Evolutionary conservation across 2,888 invertebrate species (phyloP).

Genomic region (Diaphora mendica): DNA sequence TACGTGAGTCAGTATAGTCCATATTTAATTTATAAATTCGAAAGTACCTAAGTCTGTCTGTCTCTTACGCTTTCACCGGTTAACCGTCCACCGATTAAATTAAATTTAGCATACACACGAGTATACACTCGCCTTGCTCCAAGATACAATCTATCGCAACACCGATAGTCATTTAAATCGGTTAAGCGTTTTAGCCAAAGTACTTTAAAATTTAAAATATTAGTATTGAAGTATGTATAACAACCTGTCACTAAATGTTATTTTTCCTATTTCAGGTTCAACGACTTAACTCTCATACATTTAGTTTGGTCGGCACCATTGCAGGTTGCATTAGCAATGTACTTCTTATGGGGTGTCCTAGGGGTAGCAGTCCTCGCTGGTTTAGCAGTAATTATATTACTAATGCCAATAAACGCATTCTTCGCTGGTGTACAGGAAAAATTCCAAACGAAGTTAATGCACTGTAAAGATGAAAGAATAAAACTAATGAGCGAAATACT

Average conservation of each 20-base stretch:
- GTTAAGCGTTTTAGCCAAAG: no score
- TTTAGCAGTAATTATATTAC: slow-evolving; percentile 93
- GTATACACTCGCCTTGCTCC: no score
- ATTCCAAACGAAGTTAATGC: slow-evolving; percentile 93
- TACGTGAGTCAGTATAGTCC: not conserved
- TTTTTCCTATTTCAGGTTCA: slow-evolving; percentile 78
- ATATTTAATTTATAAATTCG: no score
- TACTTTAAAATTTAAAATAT: not conserved
- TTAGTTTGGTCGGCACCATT: slow-evolving; percentile 94
- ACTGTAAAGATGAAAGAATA: slow-evolving; percentile 93
- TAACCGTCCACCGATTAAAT: no score
- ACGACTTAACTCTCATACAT: slow-evolving; percentile 92
- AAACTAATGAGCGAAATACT: slow-evolving; percentile 95
- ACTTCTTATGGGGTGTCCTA: slow-evolving; percentile 91
- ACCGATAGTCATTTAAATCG: no score
- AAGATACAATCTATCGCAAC: no score
- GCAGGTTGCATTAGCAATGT: slow-evolving; percentile 92
- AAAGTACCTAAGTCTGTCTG: no score
- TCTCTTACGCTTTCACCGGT: no score
- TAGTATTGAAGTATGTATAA: not conserved
- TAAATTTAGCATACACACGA: no score
- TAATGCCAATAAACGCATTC: slow-evolving; percentile 93
- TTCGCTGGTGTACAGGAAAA: slow-evolving; percentile 91
- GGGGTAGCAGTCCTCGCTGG: slow-evolving; percentile 94
- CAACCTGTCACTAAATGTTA: not conserved